Evolutionary conservation across 2,888 invertebrate species (phyloP).

Genomic region (Scaptomyza cyrtandrae): DNA sequence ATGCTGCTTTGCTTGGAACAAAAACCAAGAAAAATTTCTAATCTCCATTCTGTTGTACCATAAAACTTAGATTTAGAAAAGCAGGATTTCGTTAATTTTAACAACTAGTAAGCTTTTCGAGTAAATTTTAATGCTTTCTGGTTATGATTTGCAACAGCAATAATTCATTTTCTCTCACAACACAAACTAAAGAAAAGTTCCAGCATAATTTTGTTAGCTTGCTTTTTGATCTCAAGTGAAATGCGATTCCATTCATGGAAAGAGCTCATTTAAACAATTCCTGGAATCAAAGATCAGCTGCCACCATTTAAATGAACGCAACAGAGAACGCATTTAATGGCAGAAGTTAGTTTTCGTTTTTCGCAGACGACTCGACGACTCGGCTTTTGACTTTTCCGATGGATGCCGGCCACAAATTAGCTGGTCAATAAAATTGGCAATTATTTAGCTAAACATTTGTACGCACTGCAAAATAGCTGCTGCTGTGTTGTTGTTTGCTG

Average conservation of each 20-base stretch:
- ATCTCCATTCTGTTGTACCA: no score
- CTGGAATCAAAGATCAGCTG: constrained; percentile 47
- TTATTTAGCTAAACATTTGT: constrained; percentile 73
- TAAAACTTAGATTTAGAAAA: no score
- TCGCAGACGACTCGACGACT: constrained; percentile 3
- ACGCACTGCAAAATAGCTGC: constrained; percentile 54
- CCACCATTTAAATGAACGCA: constrained; percentile 5
- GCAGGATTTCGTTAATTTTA: no score
- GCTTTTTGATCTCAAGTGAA: constrained; percentile 7
- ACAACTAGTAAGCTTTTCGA: no score
- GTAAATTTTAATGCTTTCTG: no score
- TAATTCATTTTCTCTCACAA: no score
- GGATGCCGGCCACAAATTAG: constrained; percentile 72
- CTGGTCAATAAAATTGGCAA: constrained; percentile 69
- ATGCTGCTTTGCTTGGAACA: neutral
- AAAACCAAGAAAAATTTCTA: no score
- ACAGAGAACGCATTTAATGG: constrained; percentile 12
- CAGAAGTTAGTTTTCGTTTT: constrained; percentile 1
- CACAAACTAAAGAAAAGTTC: no score
- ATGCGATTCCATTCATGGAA: constrained; percentile 60
- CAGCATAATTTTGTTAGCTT: no score
- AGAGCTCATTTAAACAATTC: constrained; percentile 33
- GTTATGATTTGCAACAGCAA: no score
- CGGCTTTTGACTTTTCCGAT: constrained; percentile 51
- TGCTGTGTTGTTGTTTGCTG: constrained; percentile 24